Evolutionary conservation across 2,113 vertebrate species (phyloP), one percentile per base, ranked within the genome.

Genomic region (Corythoichthys haematopterus): DNA sequence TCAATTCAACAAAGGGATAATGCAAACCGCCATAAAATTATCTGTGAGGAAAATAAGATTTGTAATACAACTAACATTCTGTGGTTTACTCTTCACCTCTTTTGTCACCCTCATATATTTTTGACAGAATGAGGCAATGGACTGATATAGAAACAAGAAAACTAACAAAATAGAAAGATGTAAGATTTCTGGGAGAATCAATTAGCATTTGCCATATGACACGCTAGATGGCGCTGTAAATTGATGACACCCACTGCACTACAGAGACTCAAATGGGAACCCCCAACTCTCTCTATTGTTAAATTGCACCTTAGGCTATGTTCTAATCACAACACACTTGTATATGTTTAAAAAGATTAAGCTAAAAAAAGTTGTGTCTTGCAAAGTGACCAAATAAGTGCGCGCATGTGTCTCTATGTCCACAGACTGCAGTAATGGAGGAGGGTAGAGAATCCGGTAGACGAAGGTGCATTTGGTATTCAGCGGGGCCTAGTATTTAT

Each of bases 401-500:
- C 35, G 67, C 40, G 70, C 37, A 36, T 52, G 66, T 66, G 43
- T 73, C 48, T 66, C 61, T 40, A 63, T 52, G 66, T 7, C 43
- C 33, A 62, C 50, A 72, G 77, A 73, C 76, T 82, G 80, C 75
- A 71, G 75, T 69, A 74, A 33, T 66, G 81, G 70, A 78, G 75
- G 76, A 63, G 58, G 74, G 75, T 72, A 58, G 60, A 56, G 69
- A 66, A 65, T 74, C 73, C 82, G 66, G 72, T 77, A 81, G 81
- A 87, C 79, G 75, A 68, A 74, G 85, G 82, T 83, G 78, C 83
- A 86, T 91, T 91, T 87, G 88, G 88, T 91, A 90, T 90, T 89
- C 88, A 86, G 87, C 80, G 66, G 79, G 83, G 86, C 78, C 84
- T 79, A 83, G 88, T 88, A 86, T 90, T 88, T 90, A 88, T 90